Evolutionary conservation across 2,888 invertebrate species (phyloP), one percentile per base, ranked within the genome.

Genomic region (Lithophane ornitopus): DNA sequence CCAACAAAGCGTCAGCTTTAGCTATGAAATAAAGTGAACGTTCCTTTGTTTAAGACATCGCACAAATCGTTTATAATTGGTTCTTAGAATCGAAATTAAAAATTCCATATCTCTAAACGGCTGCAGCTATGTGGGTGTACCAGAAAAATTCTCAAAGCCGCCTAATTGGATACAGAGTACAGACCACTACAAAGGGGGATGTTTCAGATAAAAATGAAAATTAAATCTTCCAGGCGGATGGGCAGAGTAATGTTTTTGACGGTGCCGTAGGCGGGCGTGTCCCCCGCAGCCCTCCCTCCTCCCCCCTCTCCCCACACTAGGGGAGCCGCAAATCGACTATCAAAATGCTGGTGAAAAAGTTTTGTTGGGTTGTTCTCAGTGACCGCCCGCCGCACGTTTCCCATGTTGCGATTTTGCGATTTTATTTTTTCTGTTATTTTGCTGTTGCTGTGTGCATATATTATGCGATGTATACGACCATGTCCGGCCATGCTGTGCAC

Each of bases 121-220:
- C 77, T 90, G 92, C 91, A 90, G 90, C 91, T 91, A 90, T 92
- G 91, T 93, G 91, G 90, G 91, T 93, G 90, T 92, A 89, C 92
- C 92, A 94, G 94, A 93, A 94, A 91, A 95, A 95, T 92, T 92
- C 93, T 94, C 96, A 95, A 95, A 96, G 95, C 95, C 89, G 93
- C 94, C 95, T 96, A 96, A 96, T 96, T 96, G 96, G 96, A 96
- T 95, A 95, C 95, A 93, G 94, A 94, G 92, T 94, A 94, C 92
- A 93, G 93, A 95, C 96, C 96, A 94, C 96, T 96, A 96, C 96
- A 96, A 97, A 97, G 96, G 94, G 94, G 96, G 95, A 95, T 96
- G 96, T 96, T 96, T 96, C 94, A 96, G 96, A 96, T 96, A 96
- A 97, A 97, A 97, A 96, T 96, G 96, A 96, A 97, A 97, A 97